Base-by-base conservation (phyloP, 2,113 vertebrate species). In the Zingel zingel region DNA sequence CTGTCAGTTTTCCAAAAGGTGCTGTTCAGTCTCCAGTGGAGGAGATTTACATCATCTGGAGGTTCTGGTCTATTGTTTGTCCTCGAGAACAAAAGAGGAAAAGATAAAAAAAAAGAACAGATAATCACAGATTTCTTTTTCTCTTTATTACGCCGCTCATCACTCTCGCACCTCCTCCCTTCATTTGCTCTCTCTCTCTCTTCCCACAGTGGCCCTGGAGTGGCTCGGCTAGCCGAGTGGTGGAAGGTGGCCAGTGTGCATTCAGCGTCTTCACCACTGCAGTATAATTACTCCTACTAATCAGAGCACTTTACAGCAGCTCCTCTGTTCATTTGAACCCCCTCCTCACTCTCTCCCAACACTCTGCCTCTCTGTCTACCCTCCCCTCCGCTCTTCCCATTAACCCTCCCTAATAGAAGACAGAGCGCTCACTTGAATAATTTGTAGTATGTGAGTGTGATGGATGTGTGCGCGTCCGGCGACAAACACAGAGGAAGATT, bases 281-380 rank as follows among this genome's bases (percentile, higher is more conserved):
- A 89, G 92, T 86, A 92, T 95, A 96, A 95, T 95, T 94, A 95
- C 94, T 94, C 91, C 85, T 77, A 87, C 94, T 95, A 95, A 96
- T 96, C 93, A 96, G 92, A 93, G 86, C 92, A 93, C 92, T 95
- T 94, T 94, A 95, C 93, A 93, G 94, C 91, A 91, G 91, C 84
- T 86, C 84, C 91, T 95, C 95, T 95, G 95, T 95, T 94, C 94
- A 88, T 93, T 87, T 88, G 53, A 86, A 84, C 86, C 89, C 86
- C 87, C 90, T 74, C 87, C 86, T 66, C 45, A 36, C 81, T 65
- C 77, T 77, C 72, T 74, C 71, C 92, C 74, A 87, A 90, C 90
- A 92, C 92, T 90, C 85, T 77, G 74, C 80, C 77, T 83, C 90
- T 90, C 89, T 90, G 90, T 91, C 88, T 86, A 59, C 83, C 88